phyloP scores from a whole-genome alignment of 2,797 vertebrate genomes.

The Tenualosa ilisha region DNA sequence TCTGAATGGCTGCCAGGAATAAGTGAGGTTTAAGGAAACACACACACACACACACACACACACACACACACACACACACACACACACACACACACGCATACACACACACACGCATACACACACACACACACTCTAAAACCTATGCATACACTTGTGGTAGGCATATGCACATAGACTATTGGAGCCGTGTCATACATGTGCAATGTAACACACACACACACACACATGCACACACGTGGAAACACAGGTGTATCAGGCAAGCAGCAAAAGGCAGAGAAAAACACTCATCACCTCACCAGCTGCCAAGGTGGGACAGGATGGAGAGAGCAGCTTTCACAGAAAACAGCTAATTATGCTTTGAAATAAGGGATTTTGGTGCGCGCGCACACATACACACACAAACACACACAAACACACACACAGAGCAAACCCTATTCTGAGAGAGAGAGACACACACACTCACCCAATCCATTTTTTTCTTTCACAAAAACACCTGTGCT shows the following conservation, averaged over 20 bases:
- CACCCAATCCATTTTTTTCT: background rate
- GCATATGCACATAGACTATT: background rate
- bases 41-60: background rate
- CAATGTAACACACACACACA: background rate
- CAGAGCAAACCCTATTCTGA: background rate
- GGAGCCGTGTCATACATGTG: too few species aligned
- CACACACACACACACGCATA: background rate
- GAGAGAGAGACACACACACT: too few species aligned
- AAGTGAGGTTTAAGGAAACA: background rate
- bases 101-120: background rate
- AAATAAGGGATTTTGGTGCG: background rate
- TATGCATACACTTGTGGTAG: background rate
- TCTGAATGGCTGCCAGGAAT: background rate
- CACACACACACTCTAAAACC: background rate
- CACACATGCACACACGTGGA: background rate
- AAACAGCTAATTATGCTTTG: conserved; percentile 5
- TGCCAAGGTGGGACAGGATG: background rate
- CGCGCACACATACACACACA: background rate
- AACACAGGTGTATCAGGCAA: background rate
- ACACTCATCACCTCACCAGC: background rate
- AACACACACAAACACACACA: background rate
- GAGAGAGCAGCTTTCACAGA: background rate
- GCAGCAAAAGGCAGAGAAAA: background rate
- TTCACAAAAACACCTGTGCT: background rate
- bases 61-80: background rate